Percentiles rank a stretch among this genome's conserved stretches.
phyloP scores from a whole-genome alignment of 2,113 vertebrate species.

The Brachyistius frenatus region DNA sequence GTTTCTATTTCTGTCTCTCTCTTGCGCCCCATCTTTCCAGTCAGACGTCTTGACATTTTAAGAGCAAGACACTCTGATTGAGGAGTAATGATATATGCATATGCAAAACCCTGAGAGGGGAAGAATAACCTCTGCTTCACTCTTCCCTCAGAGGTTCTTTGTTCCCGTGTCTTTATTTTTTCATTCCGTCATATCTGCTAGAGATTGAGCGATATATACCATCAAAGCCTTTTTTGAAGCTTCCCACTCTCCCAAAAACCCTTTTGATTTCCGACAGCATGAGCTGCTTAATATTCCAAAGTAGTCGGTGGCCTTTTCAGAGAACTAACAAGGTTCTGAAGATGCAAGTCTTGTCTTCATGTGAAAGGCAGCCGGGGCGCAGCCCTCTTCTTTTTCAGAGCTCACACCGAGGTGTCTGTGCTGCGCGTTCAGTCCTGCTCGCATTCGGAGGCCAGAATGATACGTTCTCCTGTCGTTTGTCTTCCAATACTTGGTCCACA shows the following conservation, averaged over 20 bases:
- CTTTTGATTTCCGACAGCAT: slow-evolving; percentile 79
- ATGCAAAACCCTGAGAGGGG: slow-evolving; percentile 67
- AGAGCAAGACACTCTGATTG: slow-evolving; percentile 69
- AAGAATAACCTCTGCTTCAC: slow-evolving; percentile 62
- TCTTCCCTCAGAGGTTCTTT: slow-evolving; percentile 61
- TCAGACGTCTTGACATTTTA: slow-evolving; percentile 77
- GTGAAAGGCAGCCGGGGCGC: slow-evolving; percentile 70
- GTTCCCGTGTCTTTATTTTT: slow-evolving; percentile 65
- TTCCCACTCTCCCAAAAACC: slow-evolving; percentile 73
- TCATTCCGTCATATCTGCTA: slow-evolving; percentile 74
- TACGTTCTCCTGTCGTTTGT: slow-evolving; percentile 38
- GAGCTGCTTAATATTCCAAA: slow-evolving; percentile 84
- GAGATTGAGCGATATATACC: slow-evolving; percentile 77
- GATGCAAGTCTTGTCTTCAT: slow-evolving; percentile 80
- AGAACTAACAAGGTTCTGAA: slow-evolving; percentile 81
- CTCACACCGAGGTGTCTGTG: slow-evolving; percentile 60
- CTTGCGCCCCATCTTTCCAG: slow-evolving; percentile 18
- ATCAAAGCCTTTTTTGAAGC: slow-evolving; percentile 73
- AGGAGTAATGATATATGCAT: slow-evolving; percentile 74
- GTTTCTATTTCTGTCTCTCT: slow-evolving; percentile 54
- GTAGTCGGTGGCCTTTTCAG: slow-evolving; percentile 81
- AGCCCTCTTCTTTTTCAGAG: slow-evolving; percentile 58
- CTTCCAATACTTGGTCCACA: slow-evolving; percentile 24
- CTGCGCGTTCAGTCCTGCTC: slow-evolving; percentile 65
- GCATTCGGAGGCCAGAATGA: slow-evolving; percentile 26